These are phyloP conservation scores for Tetramorium parvispinum DNA, from an alignment of 1,140 invertebrate species.

Conservation along the genomic window DNA sequence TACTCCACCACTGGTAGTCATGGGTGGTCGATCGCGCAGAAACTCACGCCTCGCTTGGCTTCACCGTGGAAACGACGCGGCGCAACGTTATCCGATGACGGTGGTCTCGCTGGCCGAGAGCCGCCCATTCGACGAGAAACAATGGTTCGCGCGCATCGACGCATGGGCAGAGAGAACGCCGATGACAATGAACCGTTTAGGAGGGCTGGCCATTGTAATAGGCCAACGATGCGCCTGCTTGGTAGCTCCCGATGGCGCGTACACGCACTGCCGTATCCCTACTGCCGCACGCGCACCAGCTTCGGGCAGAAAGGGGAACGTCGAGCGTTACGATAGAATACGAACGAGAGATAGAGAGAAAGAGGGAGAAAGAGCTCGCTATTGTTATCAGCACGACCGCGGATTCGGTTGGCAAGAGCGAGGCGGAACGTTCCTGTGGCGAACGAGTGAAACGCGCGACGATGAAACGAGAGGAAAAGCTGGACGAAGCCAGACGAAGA, in stretches of 20 bases:
- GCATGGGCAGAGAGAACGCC: conserved; percentile 82
- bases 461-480: conserved; percentile 48
- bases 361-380: conserved; percentile 27
- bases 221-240: conserved; percentile 84
- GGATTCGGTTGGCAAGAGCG: conserved; percentile 1
- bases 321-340: conserved; percentile 15
- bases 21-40: conserved; percentile 7
- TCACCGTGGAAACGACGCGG: conserved; percentile 26
- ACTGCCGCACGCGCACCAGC: conserved; percentile 56
- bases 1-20: not conserved
- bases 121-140: conserved; percentile 80
- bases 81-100: conserved; percentile 26
- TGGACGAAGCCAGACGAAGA: conserved; percentile 23
- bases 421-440: conserved; percentile 5
- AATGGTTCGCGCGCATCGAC: conserved; percentile 84
- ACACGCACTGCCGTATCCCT: conserved; percentile 67
- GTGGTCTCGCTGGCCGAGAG: conserved; percentile 57
- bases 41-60: conserved; percentile 17
- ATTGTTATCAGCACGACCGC: conserved; percentile 70
- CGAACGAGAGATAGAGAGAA: conserved; percentile 41
- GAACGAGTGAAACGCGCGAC: not conserved
- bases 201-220: conserved; percentile 84
- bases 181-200: conserved; percentile 84
- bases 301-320: conserved; percentile 51
- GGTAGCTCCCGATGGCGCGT: conserved; percentile 73